Evolutionary conservation across 2,888 invertebrate genomes (phyloP), one percentile per base, ranked within the genome.

Genomic region (Stratiomys singularior): DNA sequence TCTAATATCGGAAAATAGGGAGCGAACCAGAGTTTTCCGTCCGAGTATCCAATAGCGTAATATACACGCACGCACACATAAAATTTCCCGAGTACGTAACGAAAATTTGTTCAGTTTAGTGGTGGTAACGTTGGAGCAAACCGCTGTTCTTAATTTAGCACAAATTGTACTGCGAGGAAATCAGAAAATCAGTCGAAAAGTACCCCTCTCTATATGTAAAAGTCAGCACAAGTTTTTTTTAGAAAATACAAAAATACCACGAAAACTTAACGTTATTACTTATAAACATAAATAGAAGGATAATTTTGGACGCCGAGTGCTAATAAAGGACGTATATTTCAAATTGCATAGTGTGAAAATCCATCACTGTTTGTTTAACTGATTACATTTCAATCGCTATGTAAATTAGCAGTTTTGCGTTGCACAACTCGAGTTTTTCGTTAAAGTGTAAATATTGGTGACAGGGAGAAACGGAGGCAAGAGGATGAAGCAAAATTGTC

Each of bases 131-230:
- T 64, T 46, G 64, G 21, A 76, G 64, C 23, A 21, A 30, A 30
- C 56, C 37, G 76, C 71, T 72, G 69, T 80, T 80, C 80, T 80
- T 78, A 80, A 80, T 80, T 80, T 78, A 78, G 78, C 80, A 80
- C 80, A 76, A 78, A 72, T 47, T 11, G 69, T 56, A 77, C 67
- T 63, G 46, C 76, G 76, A 76, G 77, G 69, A 80, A 78, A 78
- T 76, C 69, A 77, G 77, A 77, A 77, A 76, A 76, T 78, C 78
- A 78, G 78, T 80, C 80, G 78, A 76, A 78, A 76, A 77, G 79
- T 78, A 78, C 79, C 81, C 77, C 79, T 77, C 76, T 77, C 79
- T 79, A 79, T 80, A 79, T 81, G 71, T 77, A 71, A 80, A 78
- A 78, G 78, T 78, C 77, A 77, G 78, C 67, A 69, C n/a, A 74